A percentile compares a stretch with the other conserved stretches of the same genome.
Conservation (phyloP, 2,113 vertebrate genomes). For the Hippolais icterina region DNA sequence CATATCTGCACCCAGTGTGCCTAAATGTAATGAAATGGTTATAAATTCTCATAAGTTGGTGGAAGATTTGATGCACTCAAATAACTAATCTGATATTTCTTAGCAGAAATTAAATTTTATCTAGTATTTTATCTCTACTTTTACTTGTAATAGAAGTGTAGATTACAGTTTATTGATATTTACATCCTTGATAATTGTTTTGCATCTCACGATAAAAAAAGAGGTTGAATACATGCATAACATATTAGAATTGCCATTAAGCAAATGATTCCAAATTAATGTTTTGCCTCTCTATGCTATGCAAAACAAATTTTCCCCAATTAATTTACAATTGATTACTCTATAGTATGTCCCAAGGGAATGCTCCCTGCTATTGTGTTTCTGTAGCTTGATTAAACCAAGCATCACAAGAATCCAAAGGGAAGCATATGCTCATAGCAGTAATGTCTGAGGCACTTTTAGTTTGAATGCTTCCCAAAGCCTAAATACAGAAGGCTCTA, state of each 20-base stretch:
- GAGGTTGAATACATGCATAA: conserved; percentile 67
- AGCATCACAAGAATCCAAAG: background rate
- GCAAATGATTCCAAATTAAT: conserved; percentile 71
- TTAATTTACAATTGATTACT: conserved; percentile 78
- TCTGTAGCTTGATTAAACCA: conserved; percentile 52
- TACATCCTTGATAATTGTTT: conserved; percentile 66
- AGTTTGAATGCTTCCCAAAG: background rate
- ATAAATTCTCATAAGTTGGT: background rate
- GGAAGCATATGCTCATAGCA: background rate
- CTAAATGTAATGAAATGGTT: background rate
- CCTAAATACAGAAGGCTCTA: background rate
- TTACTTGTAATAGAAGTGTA: conserved; percentile 37
- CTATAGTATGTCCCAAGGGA: conserved; percentile 61
- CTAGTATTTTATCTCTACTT: conserved; percentile 18
- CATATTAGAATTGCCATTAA: conserved; percentile 74
- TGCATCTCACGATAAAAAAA: conserved; percentile 64
- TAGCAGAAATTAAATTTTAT: conserved; percentile 49
- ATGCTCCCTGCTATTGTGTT: conserved; percentile 29
- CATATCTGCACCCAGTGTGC: background rate
- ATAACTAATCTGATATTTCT: conserved; percentile 4
- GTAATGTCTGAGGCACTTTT: background rate
- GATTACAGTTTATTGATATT: conserved; percentile 62
- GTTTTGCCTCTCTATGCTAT: conserved; percentile 63
- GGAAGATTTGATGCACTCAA: background rate
- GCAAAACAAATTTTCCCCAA: conserved; percentile 68